phyloP scores from a whole-genome alignment of 2,797 vertebrate genomes.

The Enteromius radiatus region DNA sequence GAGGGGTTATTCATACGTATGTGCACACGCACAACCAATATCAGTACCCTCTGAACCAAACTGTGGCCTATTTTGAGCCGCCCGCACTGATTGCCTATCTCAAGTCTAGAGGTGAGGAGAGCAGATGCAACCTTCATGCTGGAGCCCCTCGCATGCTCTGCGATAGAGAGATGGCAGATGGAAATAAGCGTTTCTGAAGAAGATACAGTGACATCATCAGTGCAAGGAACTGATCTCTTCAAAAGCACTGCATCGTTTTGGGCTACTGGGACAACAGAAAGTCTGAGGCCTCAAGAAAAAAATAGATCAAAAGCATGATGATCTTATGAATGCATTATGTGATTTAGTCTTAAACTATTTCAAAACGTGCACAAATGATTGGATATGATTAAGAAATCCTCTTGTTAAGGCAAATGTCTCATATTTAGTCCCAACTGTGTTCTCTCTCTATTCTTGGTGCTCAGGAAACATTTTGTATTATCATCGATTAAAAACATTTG shows the following conservation, averaged over 20 bases:
- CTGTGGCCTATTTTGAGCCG: conserved; percentile 60
- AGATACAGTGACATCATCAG: conserved; percentile 31
- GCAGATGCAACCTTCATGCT: conserved; percentile 57
- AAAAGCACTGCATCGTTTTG: background rate
- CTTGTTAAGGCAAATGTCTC: background rate
- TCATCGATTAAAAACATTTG: background rate
- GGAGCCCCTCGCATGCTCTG: conserved; percentile 17
- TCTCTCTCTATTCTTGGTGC: background rate
- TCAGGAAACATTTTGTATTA: background rate
- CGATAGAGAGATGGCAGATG: conserved; percentile 46
- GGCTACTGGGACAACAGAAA: conserved; percentile 16
- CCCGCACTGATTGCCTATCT: conserved; percentile 56
- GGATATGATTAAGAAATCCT: background rate
- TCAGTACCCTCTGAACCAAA: conserved; percentile 60
- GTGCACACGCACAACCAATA: conserved; percentile 52
- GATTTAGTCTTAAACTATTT: background rate
- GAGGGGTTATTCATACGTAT: conserved; percentile 51
- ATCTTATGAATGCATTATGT: background rate
- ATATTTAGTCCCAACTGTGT: background rate
- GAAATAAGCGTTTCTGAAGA: conserved; percentile 26
- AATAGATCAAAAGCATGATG: background rate
- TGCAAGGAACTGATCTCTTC: background rate
- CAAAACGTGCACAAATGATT: background rate
- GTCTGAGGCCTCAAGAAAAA: background rate
- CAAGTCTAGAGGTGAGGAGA: conserved; percentile 43